Conservation (phyloP, 1,140 invertebrate species). For the Anthonomus grandis region DNA sequence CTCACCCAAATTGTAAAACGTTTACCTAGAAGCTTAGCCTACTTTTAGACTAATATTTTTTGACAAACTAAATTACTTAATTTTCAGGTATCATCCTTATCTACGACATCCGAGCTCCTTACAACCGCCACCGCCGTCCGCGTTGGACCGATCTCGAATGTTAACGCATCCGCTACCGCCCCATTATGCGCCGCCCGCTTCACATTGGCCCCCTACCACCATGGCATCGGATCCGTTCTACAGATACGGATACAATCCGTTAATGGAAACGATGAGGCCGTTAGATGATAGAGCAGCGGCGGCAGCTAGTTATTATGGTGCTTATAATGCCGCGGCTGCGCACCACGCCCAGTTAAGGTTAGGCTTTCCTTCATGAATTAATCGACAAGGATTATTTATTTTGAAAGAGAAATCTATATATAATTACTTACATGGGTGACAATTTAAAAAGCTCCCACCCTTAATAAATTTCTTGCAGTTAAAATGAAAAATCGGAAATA, state of each 20-base stretch:
- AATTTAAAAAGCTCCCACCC: too few species aligned
- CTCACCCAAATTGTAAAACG: too few species aligned
- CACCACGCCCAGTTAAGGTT: slow-evolving; percentile 33
- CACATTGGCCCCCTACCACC: slow-evolving; percentile 60
- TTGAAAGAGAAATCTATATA: too few species aligned
- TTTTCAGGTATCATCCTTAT: slow-evolving; percentile 43
- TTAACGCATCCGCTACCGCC: slow-evolving; percentile 52
- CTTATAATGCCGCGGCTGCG: slow-evolving; percentile 52
- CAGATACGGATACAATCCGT: slow-evolving; percentile 66
- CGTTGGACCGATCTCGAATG: slow-evolving; percentile 52
- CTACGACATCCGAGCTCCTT: slow-evolving; percentile 52
- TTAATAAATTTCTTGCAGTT: too few species aligned
- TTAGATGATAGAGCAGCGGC: slow-evolving; percentile 63
- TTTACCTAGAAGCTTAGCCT: too few species aligned
- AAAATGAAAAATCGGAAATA: too few species aligned
- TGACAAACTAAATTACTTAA: too few species aligned
- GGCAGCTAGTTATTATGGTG: slow-evolving; percentile 68
- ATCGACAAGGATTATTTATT: too few species aligned
- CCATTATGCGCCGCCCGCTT: slow-evolving; percentile 54
- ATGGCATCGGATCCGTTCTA: slow-evolving; percentile 53
- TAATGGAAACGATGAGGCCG: slow-evolving; percentile 68
- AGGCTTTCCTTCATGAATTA: too few species aligned
- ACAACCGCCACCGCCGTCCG: slow-evolving; percentile 51
- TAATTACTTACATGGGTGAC: too few species aligned
- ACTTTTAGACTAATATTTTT: too few species aligned